Evolutionary conservation across 2,113 vertebrate genomes (phyloP).

Genomic region (Perca flavescens): DNA sequence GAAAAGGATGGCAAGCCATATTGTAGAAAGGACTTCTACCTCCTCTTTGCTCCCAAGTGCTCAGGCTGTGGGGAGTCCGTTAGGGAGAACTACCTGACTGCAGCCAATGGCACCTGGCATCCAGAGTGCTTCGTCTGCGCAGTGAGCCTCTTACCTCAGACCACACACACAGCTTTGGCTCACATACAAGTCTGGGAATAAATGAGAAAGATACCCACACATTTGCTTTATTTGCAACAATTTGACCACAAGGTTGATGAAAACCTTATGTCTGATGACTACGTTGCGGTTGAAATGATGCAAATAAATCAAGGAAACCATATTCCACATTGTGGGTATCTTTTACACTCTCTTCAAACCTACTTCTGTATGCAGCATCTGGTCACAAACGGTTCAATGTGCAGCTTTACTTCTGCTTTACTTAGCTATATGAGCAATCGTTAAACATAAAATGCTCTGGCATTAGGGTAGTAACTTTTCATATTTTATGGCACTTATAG

Average conservation of each 20-base stretch:
- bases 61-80: constrained; percentile 89
- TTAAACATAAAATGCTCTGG: constrained; percentile 26
- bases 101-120: constrained; percentile 92
- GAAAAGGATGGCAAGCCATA: constrained; percentile 91
- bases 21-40: constrained; percentile 90
- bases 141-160: constrained; percentile 82
- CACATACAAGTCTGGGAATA: constrained; percentile 33
- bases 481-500: constrained; percentile 6
- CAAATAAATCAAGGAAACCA: constrained; percentile 71
- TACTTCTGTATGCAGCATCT: constrained; percentile 61
- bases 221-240: constrained; percentile 71
- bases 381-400: constrained; percentile 48
- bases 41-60: constrained; percentile 92
- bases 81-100: constrained; percentile 89
- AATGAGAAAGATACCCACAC: constrained; percentile 69
- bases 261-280: constrained; percentile 75
- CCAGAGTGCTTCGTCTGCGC: constrained; percentile 92
- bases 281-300: constrained; percentile 61
- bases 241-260: constrained; percentile 67
- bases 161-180: constrained; percentile 64
- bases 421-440: constrained; percentile 6
- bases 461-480: not conserved
- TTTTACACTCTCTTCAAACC: constrained; percentile 49
- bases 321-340: constrained; percentile 59
- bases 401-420: constrained; percentile 41